Base-by-base conservation (phyloP, 1,140 invertebrate genomes). In the Choristoneura fumiferana region DNA sequence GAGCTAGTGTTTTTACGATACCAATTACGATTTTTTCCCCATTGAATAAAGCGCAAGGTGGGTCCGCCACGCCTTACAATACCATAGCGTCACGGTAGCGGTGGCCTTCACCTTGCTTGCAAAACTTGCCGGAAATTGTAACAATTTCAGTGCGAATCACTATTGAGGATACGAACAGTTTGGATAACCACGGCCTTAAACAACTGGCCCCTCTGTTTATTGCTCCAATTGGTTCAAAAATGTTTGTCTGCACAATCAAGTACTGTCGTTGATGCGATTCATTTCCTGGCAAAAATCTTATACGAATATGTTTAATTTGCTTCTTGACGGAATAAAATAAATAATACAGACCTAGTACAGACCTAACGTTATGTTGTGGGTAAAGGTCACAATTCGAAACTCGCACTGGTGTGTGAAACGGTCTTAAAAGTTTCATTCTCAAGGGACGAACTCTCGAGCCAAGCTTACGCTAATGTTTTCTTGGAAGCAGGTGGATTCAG, bases 11-110 rank as follows among this genome's bases (percentile, higher is more conserved):
- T 18, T 54, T 58, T 57, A 59, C 58, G 60, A 57, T 8, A 18
- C 40, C 55, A 69, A 65, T 69, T 69, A 67, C 58, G 67, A 69
- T 70, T 73, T 49, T 71, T 65, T 63, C 52, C 22, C 22, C 55
- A 62, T 29, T 59, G 58, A 65, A 63, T 66, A 69, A 70, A 62
- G 58, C 66, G 63, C 67, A 69, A 71, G 69, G 69, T 67, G 54
- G 64, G 64, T 34, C 61, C 54, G 54, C 67, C 70, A 65, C 67
- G 67, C 70, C 71, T 60, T 45, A 22, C 40, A 45, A 29, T 58
- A 62, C 49, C 39, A 65, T 60, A 62, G 49, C 58, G 61, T 66
- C 63, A 63, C 45, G 43, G 39, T 15, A 62, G 63, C 38, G 53
- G 9, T 49, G 35, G 37, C 55, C 53, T 57, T 62, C 59, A 64